Conservation (phyloP, 2,888 invertebrate genomes). For the Campoplex nolae region DNA sequence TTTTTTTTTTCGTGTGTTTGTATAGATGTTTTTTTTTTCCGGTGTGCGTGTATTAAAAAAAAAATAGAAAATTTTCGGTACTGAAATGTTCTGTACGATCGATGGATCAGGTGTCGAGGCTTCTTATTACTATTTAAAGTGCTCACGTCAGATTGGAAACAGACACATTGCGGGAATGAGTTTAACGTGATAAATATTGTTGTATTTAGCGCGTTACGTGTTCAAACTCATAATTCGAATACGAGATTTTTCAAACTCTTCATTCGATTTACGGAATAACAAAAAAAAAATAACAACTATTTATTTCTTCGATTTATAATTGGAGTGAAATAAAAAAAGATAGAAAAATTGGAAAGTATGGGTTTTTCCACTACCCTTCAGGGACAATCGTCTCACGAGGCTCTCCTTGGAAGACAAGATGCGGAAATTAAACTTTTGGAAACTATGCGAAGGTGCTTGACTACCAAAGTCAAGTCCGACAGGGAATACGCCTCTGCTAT, state of each 20-base stretch:
- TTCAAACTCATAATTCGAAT: conserved; percentile 20
- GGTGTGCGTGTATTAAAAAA: background rate
- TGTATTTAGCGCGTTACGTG: conserved; percentile 10
- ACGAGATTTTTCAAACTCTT: background rate
- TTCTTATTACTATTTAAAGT: conserved; percentile 72
- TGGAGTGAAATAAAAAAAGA: background rate
- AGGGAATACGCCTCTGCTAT: conserved; percentile 95
- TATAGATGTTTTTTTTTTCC: background rate
- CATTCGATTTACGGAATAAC: background rate
- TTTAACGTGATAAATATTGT: conserved; percentile 65
- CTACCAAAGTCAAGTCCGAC: conserved; percentile 95
- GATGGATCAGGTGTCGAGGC: conserved; percentile 68
- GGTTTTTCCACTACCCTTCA: conserved; percentile 95
- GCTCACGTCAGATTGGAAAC: conserved; percentile 71
- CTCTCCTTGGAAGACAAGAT: conserved; percentile 95
- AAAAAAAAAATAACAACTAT: background rate
- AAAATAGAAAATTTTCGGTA: conserved; percentile 28
- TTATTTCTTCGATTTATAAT: background rate
- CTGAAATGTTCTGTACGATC: conserved; percentile 68
- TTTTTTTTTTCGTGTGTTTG: background rate
- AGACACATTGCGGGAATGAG: conserved; percentile 67
- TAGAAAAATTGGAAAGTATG: conserved; percentile 86
- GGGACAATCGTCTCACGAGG: conserved; percentile 96
- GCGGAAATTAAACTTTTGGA: conserved; percentile 97
- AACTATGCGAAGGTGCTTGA: conserved; percentile 94